Base-by-base conservation (phyloP, 2,888 invertebrate species). In the Theretra japonica region DNA sequence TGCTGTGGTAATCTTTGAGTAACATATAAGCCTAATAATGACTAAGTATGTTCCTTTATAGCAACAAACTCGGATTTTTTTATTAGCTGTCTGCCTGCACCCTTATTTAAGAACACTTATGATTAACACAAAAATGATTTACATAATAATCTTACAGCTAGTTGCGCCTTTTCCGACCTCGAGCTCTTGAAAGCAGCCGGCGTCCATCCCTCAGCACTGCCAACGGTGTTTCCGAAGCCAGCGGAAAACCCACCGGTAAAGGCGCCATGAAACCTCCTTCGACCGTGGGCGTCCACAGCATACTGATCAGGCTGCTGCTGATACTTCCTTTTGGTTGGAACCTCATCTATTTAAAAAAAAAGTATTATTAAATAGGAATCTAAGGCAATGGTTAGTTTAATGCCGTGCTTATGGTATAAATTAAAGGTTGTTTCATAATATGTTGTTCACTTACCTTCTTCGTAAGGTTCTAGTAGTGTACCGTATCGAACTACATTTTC, bases 241-340 rank as follows among this genome's bases (percentile, higher is more conserved):
- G 99, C 99, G 19, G 99, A 98, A 88, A 99, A 99, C 3, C 96
- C 99, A 0, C 99, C 99, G 0, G 99, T 99, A 86, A 99, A 99
- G 0, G 99, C 99, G 8, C 99, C 99, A 90, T 99, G 99, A 89
- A 99, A 99, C 80, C 99, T 93, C 11, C 98, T 95, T 73, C 97
- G 95, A 0, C 99, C 99, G 85, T 98, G 96, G 48, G 96, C 97
- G 88, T 99, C 99, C 69, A 96, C 97, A 0, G 98, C 99, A 81
- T 97, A 96, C 91, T 99, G 98, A 82, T 99, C 99, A 0, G 90
- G 76, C 56, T 86, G 89, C 87, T 97, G 96, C 17, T 96, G 95
- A 60, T 97, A 95, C 41, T 98, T 97, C 79, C 97, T 97, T 85
- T 98, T 98, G 65, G 96, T 95, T 0, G 97, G 97, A 48, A 97